phyloP scores from a whole-genome alignment of 2,888 invertebrate genomes.

The Dynastes maya region DNA sequence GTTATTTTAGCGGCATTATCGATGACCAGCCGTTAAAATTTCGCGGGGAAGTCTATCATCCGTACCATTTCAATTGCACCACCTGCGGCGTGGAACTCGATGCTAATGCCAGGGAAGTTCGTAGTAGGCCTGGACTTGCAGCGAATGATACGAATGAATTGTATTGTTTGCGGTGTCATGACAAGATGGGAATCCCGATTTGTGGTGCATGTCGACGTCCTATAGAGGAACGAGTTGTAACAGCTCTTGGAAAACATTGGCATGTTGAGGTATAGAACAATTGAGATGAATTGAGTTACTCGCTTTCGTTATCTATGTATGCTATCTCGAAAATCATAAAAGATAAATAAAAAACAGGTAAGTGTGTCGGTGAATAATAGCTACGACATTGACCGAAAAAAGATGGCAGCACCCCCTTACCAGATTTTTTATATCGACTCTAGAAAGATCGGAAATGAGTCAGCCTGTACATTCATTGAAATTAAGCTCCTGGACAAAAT shows the following conservation, averaged over 20 bases:
- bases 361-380: too few species aligned
- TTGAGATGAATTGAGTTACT: background rate
- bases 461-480: too few species aligned
- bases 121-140: slow-evolving; percentile 90
- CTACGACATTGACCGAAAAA: too few species aligned
- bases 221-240: slow-evolving; percentile 98
- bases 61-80: slow-evolving; percentile 99
- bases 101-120: slow-evolving; percentile 96
- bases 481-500: too few species aligned
- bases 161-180: slow-evolving; percentile 98
- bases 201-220: slow-evolving; percentile 99
- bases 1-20: slow-evolving; percentile 82
- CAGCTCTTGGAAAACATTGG: slow-evolving; percentile 98
- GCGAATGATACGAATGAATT: slow-evolving; percentile 95
- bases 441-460: too few species aligned
- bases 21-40: slow-evolving; percentile 93
- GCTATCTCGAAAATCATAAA: too few species aligned
- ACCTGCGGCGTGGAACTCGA: slow-evolving; percentile 94
- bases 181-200: slow-evolving; percentile 99
- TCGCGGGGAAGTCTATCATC: slow-evolving; percentile 98
- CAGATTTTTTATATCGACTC: too few species aligned
- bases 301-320: too few species aligned
- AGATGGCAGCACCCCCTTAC: too few species aligned
- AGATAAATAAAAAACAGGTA: too few species aligned
- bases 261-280: slow-evolving; percentile 86